Percentiles rank a stretch among this genome's conserved stretches.
Conservation (phyloP, 2,113 vertebrate species). For the Garra rufa region DNA sequence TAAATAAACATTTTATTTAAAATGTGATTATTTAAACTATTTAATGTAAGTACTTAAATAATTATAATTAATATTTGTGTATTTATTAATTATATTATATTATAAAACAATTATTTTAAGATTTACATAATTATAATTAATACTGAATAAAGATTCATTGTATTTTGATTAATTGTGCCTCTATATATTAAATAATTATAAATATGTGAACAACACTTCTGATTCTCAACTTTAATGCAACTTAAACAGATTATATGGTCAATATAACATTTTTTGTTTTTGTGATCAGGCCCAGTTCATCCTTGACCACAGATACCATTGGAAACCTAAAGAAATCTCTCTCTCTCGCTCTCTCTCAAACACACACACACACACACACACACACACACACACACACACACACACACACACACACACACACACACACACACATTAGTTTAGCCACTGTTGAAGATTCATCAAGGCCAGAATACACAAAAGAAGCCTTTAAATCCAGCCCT, state of each 20-base stretch:
- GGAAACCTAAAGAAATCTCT: not conserved
- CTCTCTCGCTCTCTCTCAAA: not conserved
- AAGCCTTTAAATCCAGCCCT: slow-evolving; percentile 16
- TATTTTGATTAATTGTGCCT: too few relatives aligned
- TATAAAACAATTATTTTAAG: not conserved
- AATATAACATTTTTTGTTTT: not conserved
- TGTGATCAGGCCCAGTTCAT: not conserved
- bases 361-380: slow-evolving; percentile 29
- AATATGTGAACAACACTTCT: too few relatives aligned
- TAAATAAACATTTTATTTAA: too few relatives aligned
- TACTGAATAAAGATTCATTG: too few relatives aligned
- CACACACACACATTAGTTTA: slow-evolving; percentile 26
- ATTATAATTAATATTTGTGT: too few relatives aligned
- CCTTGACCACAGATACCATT: not conserved
- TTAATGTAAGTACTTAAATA: too few relatives aligned
- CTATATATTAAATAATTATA: too few relatives aligned
- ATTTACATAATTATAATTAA: not conserved
- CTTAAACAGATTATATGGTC: not conserved
- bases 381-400: slow-evolving; percentile 32
- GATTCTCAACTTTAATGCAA: too few relatives aligned
- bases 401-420: slow-evolving; percentile 30
- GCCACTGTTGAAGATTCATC: slow-evolving; percentile 7
- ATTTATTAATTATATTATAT: too few relatives aligned
- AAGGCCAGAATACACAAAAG: not conserved
- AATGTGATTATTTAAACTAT: too few relatives aligned